Conservation (phyloP, 1,140 invertebrate genomes). For the Hetaerina americana region DNA sequence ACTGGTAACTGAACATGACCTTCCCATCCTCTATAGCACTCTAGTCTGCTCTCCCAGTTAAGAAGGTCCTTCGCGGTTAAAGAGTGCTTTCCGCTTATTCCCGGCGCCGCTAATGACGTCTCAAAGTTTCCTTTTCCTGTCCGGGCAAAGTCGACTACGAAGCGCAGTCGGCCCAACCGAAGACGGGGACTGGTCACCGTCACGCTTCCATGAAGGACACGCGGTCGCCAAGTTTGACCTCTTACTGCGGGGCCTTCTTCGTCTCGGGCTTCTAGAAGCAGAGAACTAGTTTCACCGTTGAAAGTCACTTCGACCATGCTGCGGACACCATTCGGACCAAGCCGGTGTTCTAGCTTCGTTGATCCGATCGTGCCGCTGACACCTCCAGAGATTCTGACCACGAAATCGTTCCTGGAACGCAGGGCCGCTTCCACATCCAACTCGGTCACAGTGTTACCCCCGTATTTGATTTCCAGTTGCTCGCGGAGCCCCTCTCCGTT, state of each 20-base stretch:
- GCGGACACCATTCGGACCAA: background rate
- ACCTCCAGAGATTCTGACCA: background rate
- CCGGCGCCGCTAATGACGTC: background rate
- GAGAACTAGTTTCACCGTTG: background rate
- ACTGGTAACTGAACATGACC: background rate
- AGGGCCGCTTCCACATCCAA: background rate
- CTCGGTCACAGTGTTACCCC: background rate
- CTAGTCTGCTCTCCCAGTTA: background rate
- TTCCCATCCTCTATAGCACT: background rate
- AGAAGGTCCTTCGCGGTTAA: background rate
- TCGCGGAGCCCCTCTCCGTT: background rate
- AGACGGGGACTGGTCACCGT: background rate
- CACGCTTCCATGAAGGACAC: background rate
- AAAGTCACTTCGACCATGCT: background rate
- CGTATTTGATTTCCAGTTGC: background rate
- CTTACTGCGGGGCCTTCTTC: background rate
- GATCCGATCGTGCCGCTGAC: background rate
- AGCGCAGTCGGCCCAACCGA: background rate
- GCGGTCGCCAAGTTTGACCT: background rate
- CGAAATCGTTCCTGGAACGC: background rate
- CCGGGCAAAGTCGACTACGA: background rate
- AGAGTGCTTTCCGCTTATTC: background rate
- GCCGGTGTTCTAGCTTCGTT: background rate
- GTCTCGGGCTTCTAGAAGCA: background rate
- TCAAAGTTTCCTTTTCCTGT: background rate